These are phyloP conservation scores for Peromyscus melanophrys DNA, from an alignment of 2,797 vertebrate genomes.

Conservation along the genomic window DNA sequence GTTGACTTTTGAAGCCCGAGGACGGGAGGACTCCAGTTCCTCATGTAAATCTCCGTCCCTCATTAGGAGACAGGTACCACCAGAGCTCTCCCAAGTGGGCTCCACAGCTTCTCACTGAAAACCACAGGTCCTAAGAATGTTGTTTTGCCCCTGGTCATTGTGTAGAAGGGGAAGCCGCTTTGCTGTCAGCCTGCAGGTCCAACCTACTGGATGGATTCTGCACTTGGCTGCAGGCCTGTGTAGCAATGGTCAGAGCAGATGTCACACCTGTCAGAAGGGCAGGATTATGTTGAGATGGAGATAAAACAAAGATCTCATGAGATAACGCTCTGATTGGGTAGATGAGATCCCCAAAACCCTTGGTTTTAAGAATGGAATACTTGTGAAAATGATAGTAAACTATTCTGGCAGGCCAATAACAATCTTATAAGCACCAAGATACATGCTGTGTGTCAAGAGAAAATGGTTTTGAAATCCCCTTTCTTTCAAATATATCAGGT, in stretches of 20 bases:
- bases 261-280: neutral
- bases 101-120: conserved; percentile 27
- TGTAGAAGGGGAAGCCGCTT: neutral
- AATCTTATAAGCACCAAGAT: neutral
- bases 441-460: neutral
- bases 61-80: neutral
- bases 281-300: neutral
- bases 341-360: neutral
- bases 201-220: neutral
- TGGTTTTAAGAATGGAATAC: conserved; percentile 18
- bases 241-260: neutral
- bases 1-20: neutral
- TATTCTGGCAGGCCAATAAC: conserved; percentile 50
- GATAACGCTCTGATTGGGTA: neutral
- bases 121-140: neutral
- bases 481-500: conserved; percentile 1
- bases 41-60: neutral
- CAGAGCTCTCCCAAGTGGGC: neutral
- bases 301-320: neutral
- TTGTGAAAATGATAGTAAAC: conserved; percentile 50
- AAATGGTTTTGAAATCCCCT: neutral
- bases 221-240: neutral
- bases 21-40: neutral
- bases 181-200: neutral
- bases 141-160: neutral